Evolutionary conservation across 2,797 vertebrate species (phyloP).

Genomic region (Pitangus sulphuratus): DNA sequence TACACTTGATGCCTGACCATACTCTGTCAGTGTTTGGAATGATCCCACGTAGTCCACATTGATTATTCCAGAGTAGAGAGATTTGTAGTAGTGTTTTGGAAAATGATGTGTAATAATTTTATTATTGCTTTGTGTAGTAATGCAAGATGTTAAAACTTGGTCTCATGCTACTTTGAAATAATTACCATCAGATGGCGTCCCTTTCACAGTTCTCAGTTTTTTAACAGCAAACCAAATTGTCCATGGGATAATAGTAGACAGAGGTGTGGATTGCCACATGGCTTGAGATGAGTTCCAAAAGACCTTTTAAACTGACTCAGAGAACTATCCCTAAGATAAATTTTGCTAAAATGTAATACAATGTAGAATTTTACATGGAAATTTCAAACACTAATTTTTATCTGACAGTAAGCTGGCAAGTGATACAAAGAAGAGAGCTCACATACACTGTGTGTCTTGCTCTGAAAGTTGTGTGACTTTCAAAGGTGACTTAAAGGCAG

Average conservation of each 20-base stretch:
- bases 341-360: not conserved
- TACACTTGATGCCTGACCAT: not conserved
- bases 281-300: not conserved
- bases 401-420: not conserved
- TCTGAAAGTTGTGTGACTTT: not conserved
- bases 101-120: not conserved
- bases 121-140: not conserved
- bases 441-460: not conserved
- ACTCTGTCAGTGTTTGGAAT: not conserved
- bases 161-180: not conserved
- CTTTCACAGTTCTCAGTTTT: not conserved
- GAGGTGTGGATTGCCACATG: not conserved
- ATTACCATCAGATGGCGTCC: not conserved
- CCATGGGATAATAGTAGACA: not conserved
- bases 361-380: not conserved
- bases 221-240: not conserved
- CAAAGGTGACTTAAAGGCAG: not conserved
- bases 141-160: not conserved
- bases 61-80: not conserved
- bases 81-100: not conserved
- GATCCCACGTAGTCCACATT: no score
- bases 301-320: not conserved
- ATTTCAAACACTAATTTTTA: not conserved
- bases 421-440: not conserved
- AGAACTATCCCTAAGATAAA: not conserved